Evolutionary conservation across 2,888 invertebrate species (phyloP).

Genomic region (Drosophila flavopinicola): DNA sequence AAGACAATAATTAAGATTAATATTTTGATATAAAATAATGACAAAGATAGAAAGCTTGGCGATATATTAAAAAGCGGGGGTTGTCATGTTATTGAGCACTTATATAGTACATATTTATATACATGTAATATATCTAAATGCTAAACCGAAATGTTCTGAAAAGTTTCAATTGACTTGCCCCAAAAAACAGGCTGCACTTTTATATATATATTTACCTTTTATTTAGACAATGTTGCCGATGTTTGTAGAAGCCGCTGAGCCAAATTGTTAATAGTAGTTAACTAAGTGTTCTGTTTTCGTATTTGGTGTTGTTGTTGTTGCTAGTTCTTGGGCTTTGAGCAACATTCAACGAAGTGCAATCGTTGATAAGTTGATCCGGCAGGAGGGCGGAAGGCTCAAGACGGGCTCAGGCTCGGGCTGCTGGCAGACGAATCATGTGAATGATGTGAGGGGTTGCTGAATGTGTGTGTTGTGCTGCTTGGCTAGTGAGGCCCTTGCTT

Average conservation of each 20-base stretch:
- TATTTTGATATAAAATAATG: background rate
- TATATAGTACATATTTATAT: too few relatives aligned
- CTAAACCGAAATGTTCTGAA: too few relatives aligned
- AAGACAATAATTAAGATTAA: background rate
- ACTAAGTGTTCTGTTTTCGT: slow-evolving; percentile 17
- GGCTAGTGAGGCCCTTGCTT: slow-evolving; percentile 60
- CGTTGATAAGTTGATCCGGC: slow-evolving; percentile 37
- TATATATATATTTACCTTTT: slow-evolving; percentile 50
- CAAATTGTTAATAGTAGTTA: slow-evolving; percentile 14
- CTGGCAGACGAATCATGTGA: slow-evolving; percentile 52
- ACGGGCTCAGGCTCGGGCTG: slow-evolving; percentile 45
- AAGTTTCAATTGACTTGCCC: background rate
- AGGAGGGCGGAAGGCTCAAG: slow-evolving; percentile 53
- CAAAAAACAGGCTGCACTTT: slow-evolving; percentile 29
- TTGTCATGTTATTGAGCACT: too few relatives aligned
- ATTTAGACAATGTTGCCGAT: slow-evolving; percentile 59
- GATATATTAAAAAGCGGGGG: too few relatives aligned
- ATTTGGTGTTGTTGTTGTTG: slow-evolving; percentile 25
- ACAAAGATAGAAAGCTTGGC: too few relatives aligned
- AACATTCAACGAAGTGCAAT: slow-evolving; percentile 43
- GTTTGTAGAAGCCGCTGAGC: slow-evolving; percentile 13
- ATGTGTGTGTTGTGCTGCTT: slow-evolving; percentile 53
- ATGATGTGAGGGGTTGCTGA: slow-evolving; percentile 53
- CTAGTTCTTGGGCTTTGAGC: slow-evolving; percentile 35
- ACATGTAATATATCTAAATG: too few relatives aligned